A percentile compares a stretch with the other conserved stretches of the same genome.
These are phyloP conservation scores for Tachysurus vachellii DNA, from an alignment of 2,113 vertebrate species.

Conservation along the genomic window DNA sequence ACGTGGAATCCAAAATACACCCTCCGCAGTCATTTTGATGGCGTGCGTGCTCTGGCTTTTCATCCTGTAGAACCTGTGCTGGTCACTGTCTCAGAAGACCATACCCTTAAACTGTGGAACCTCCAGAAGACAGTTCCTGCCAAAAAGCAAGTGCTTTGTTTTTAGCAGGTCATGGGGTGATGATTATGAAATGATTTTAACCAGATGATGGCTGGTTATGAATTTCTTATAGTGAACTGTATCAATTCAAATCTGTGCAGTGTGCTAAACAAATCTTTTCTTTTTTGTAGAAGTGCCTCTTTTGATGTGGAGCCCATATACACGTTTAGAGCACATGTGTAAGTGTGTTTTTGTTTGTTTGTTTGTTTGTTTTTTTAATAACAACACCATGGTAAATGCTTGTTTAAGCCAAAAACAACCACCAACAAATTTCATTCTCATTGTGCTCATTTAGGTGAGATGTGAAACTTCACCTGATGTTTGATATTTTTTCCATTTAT, in stretches of 20 bases:
- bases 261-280: constrained; percentile 22
- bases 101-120: constrained; percentile 99
- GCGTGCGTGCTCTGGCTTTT: constrained; percentile 93
- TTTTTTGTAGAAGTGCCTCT: constrained; percentile 91
- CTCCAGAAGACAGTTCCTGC: constrained; percentile 98
- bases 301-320: constrained; percentile 99
- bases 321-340: constrained; percentile 97
- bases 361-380: background rate
- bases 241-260: background rate
- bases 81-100: constrained; percentile 97
- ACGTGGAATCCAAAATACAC: constrained; percentile 99
- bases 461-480: background rate
- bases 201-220: background rate
- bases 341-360: constrained; percentile 64
- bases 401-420: background rate
- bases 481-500: constrained; percentile 3
- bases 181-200: background rate
- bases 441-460: background rate
- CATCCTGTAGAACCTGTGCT: constrained; percentile 96
- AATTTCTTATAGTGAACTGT: background rate
- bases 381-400: background rate
- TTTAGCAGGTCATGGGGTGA: background rate
- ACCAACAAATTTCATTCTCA: background rate
- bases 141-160: constrained; percentile 86
- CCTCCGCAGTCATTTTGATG: constrained; percentile 96